Conservation (phyloP, 1,140 invertebrate genomes). For the Leptinotarsa defecta region DNA sequence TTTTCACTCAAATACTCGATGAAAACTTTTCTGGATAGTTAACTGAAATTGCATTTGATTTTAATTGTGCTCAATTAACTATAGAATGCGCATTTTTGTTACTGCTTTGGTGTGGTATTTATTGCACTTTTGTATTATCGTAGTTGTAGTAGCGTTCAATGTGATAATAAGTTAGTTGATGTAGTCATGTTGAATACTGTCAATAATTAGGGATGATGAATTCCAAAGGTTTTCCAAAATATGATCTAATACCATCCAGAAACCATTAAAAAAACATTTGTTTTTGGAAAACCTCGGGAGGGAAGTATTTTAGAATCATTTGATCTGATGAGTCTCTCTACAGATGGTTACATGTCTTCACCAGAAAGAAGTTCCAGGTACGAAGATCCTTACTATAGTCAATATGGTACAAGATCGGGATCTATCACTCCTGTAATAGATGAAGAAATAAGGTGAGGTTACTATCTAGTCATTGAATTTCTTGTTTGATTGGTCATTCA, state of each 20-base stretch:
- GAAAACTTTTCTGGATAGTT: too few species aligned
- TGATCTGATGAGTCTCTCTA: constrained; percentile 15
- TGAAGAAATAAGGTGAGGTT: constrained; percentile 80
- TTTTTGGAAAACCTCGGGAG: too few species aligned
- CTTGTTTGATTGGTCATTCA: too few species aligned
- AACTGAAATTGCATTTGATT: constrained; percentile 1
- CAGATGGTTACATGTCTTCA: constrained; percentile 85
- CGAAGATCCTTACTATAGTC: constrained; percentile 86
- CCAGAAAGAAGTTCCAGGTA: constrained; percentile 79
- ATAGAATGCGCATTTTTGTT: background rate
- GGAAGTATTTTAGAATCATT: background rate
- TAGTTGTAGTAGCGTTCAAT: background rate
- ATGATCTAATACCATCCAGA: background rate
- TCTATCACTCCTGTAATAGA: constrained; percentile 88
- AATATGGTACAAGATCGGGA: constrained; percentile 72
- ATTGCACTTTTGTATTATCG: background rate
- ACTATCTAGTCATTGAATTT: too few species aligned
- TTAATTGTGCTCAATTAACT: background rate
- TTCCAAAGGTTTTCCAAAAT: background rate
- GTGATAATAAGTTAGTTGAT: background rate
- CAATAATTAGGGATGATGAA: too few species aligned
- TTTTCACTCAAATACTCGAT: too few species aligned
- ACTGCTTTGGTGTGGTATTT: background rate
- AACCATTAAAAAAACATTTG: background rate
- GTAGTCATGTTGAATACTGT: background rate